These are phyloP conservation scores for Philaenus spumarius DNA, from an alignment of 1,140 invertebrate genomes.

Conservation along the genomic window DNA sequence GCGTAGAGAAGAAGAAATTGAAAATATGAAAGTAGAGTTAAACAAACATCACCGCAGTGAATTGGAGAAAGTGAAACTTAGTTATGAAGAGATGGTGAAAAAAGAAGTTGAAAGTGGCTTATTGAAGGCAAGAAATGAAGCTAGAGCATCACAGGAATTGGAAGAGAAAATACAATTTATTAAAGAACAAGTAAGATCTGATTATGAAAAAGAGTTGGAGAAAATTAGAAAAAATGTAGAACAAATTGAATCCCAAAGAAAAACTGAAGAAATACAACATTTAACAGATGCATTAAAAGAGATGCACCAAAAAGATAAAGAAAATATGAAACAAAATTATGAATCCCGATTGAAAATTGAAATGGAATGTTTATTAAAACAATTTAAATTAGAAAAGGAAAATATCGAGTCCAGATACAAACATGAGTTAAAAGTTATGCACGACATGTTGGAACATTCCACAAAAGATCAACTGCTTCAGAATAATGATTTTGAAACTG, in stretches of 20 bases:
- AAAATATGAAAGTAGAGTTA: constrained; percentile 4
- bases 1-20: constrained; percentile 8
- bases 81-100: constrained; percentile 12
- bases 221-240: background rate
- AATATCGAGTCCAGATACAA: no score
- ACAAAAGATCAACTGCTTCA: no score
- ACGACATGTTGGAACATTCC: no score
- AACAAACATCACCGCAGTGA: constrained; percentile 8
- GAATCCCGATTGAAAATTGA: background rate
- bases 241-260: background rate
- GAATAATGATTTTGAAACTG: no score
- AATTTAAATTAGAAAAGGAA: no score
- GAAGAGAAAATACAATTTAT: constrained; percentile 10
- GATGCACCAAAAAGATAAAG: background rate
- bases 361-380: no score
- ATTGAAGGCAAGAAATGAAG: background rate
- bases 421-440: no score
- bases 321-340: constrained; percentile 1
- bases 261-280: background rate
- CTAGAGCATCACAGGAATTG: background rate
- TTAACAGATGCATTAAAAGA: background rate
- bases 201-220: constrained; percentile 7
- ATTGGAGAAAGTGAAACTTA: constrained; percentile 8
- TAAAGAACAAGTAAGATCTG: constrained; percentile 2
- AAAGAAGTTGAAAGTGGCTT: background rate